Evolutionary conservation across 2,797 vertebrate genomes (phyloP).

Genomic region (Malacoctenus gilli): DNA sequence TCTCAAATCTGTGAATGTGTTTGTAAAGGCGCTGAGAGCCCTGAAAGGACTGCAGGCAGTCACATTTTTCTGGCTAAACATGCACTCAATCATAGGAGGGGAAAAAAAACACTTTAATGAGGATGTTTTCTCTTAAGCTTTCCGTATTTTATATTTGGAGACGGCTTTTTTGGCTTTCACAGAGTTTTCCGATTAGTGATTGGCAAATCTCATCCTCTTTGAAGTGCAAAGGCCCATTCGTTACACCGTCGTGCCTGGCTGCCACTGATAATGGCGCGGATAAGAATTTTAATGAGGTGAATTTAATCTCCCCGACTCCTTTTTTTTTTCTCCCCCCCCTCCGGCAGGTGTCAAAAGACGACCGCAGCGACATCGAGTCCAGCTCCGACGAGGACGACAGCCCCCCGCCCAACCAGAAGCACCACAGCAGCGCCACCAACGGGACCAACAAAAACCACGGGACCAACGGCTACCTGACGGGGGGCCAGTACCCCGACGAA

Average conservation of each 20-base stretch:
- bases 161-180: constrained; percentile 23
- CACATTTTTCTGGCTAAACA: constrained; percentile 6
- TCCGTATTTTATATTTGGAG: constrained; percentile 9
- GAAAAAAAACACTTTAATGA: background rate
- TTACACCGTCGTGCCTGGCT: constrained; percentile 14
- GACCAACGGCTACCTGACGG: constrained; percentile 93
- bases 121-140: background rate
- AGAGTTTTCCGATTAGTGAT: constrained; percentile 22
- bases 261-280: constrained; percentile 42
- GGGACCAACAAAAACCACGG: constrained; percentile 89
- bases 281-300: constrained; percentile 37
- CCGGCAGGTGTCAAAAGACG: constrained; percentile 92
- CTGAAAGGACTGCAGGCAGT: background rate
- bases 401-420: constrained; percentile 81
- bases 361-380: constrained; percentile 94
- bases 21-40: background rate
- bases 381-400: constrained; percentile 96
- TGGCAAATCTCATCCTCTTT: constrained; percentile 20
- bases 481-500: constrained; percentile 84
- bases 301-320: constrained; percentile 8
- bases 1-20: background rate
- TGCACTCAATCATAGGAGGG: background rate
- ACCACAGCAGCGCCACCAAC: constrained; percentile 85
- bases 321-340: no score
- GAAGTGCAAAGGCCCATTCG: constrained; percentile 22